Conservation (phyloP, 2,797 vertebrate genomes). For the Lutjanus campechanus region DNA sequence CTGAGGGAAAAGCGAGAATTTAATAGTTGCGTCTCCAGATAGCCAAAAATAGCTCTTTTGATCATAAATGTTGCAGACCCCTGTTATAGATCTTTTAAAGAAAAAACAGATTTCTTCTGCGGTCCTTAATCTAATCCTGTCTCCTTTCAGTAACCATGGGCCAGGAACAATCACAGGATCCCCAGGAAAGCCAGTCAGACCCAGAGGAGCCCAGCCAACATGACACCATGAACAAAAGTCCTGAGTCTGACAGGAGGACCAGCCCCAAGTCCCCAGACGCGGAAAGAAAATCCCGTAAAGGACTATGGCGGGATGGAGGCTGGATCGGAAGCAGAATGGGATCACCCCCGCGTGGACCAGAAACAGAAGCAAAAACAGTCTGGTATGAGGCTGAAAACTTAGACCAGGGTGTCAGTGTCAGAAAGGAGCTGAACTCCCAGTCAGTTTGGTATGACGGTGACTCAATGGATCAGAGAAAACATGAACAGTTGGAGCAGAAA, state of each 20-base stretch:
- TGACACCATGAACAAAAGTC: conserved; percentile 15
- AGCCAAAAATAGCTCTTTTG: no score
- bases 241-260: conserved; percentile 5
- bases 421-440: conserved; percentile 29
- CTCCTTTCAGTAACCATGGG: conserved; percentile 68
- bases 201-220: conserved; percentile 19
- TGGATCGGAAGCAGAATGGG: conserved; percentile 23
- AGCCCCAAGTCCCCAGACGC: conserved; percentile 6
- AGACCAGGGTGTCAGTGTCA: background rate
- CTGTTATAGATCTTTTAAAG: background rate
- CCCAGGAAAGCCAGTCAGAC: conserved; percentile 34
- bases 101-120: background rate
- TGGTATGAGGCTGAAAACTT: conserved; percentile 48
- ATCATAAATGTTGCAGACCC: no score
- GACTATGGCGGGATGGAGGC: conserved; percentile 38
- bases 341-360: background rate
- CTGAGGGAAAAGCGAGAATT: no score
- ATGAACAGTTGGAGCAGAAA: conserved; percentile 41
- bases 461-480: background rate
- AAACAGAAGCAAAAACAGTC: conserved; percentile 19
- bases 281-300: conserved; percentile 12
- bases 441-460: conserved; percentile 60
- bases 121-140: conserved; percentile 12
- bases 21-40: no score
- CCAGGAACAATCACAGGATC: conserved; percentile 69